A percentile compares a stretch with the other conserved stretches of the same genome.
Conservation (phyloP, 2,113 vertebrate genomes). For the Neopipo cinnamomea region DNA sequence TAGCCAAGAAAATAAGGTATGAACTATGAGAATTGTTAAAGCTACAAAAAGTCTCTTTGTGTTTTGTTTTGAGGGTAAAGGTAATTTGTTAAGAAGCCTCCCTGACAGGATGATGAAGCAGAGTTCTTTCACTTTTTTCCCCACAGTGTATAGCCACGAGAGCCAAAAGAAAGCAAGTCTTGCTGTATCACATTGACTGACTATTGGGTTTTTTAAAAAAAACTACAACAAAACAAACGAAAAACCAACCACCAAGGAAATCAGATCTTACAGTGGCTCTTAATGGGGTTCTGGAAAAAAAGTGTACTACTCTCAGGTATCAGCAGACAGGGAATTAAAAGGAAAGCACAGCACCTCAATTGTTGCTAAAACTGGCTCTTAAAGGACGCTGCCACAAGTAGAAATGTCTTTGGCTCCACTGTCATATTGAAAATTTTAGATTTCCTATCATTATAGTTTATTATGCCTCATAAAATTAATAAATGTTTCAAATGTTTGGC, state of each 20-base stretch:
- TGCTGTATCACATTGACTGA: slow-evolving; percentile 81
- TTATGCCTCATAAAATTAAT: slow-evolving; percentile 68
- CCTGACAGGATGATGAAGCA: slow-evolving; percentile 91
- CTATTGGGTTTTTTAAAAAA: slow-evolving; percentile 71
- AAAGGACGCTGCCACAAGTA: slow-evolving; percentile 49
- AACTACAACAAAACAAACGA: neutral
- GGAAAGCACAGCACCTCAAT: slow-evolving; percentile 68
- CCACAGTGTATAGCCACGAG: slow-evolving; percentile 74
- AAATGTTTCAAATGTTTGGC: slow-evolving; percentile 61
- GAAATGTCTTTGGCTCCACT: slow-evolving; percentile 48
- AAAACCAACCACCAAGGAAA: slow-evolving; percentile 34
- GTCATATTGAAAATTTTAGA: slow-evolving; percentile 16
- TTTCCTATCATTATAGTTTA: slow-evolving; percentile 57
- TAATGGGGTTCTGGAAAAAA: slow-evolving; percentile 73
- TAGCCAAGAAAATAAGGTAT: slow-evolving; percentile 69
- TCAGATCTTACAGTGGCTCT: slow-evolving; percentile 68
- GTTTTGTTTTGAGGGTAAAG: slow-evolving; percentile 82
- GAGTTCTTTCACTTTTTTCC: slow-evolving; percentile 80
- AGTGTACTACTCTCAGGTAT: slow-evolving; percentile 68
- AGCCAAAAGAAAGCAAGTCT: slow-evolving; percentile 80
- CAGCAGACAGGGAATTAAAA: slow-evolving; percentile 70
- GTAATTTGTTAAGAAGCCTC: slow-evolving; percentile 89
- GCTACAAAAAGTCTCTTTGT: slow-evolving; percentile 78
- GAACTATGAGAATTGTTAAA: slow-evolving; percentile 77
- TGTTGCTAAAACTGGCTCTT: slow-evolving; percentile 55